These are phyloP conservation scores for Acanthis flammea DNA, from an alignment of 2,797 vertebrate genomes.

Conservation along the genomic window DNA sequence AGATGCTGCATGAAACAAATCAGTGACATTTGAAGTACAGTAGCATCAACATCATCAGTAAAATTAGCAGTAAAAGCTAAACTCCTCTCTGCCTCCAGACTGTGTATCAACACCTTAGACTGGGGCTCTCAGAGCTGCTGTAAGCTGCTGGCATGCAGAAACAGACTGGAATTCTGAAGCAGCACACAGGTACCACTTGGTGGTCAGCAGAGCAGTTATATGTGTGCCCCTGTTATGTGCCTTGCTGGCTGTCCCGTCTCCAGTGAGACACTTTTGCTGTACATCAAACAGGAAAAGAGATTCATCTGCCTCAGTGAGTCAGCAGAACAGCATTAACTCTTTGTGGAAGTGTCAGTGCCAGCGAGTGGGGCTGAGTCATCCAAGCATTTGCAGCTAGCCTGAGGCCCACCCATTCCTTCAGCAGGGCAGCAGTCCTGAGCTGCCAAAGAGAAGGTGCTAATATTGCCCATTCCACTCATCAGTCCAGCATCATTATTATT, in stretches of 20 bases:
- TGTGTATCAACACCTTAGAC: background rate
- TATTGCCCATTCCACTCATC: background rate
- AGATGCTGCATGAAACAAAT: background rate
- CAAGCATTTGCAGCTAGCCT: background rate
- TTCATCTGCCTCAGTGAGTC: background rate
- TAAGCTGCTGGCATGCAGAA: background rate
- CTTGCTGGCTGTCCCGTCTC: background rate
- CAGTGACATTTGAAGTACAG: background rate
- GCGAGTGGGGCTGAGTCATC: background rate
- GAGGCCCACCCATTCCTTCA: background rate
- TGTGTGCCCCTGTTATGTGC: background rate
- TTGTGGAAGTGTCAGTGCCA: background rate
- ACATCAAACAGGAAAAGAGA: background rate
- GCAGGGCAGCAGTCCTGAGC: background rate
- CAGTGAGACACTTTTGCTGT: background rate
- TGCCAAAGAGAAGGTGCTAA: background rate
- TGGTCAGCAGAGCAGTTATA: background rate
- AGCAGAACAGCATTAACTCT: slow-evolving; percentile 23
- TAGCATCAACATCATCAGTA: background rate
- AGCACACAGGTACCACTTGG: background rate
- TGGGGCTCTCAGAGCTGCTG: background rate
- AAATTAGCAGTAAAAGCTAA: background rate
- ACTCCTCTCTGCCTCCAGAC: background rate
- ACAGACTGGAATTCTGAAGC: background rate
- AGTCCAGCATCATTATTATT: background rate